Conservation (phyloP, 2,797 vertebrate genomes). For the Peromyscus aztecus region DNA sequence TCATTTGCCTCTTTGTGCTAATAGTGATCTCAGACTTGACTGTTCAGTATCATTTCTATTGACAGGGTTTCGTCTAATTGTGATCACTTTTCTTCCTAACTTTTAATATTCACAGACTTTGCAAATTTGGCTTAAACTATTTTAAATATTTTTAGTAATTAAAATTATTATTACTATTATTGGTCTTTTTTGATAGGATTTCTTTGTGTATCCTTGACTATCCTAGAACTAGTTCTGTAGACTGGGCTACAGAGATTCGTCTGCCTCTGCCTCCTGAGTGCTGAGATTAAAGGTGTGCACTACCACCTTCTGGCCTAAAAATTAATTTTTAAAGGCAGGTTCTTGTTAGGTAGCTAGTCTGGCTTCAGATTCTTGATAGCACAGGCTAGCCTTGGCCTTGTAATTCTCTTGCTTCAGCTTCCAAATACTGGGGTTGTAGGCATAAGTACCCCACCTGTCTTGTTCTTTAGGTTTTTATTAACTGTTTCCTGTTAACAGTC, state of each 20-base stretch:
- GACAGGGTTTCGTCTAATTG: background rate
- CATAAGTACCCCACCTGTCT: background rate
- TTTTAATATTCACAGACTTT: constrained; percentile 35
- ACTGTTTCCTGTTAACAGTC: background rate
- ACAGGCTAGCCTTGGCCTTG: background rate
- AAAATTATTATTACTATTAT: background rate
- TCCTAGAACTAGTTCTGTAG: background rate
- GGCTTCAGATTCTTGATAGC: background rate
- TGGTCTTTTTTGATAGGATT: background rate
- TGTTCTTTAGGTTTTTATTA: constrained; percentile 1
- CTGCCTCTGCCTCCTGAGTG: background rate
- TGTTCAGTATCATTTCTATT: constrained; percentile 32
- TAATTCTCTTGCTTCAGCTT: background rate
- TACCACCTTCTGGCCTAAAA: background rate
- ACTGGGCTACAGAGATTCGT: background rate
- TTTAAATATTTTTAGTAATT: constrained; percentile 18
- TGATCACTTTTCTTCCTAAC: background rate
- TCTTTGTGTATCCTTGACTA: background rate
- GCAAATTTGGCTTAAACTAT: constrained; percentile 7
- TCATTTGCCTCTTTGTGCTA: constrained; percentile 6
- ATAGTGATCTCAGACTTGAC: constrained; percentile 10
- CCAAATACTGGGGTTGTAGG: background rate
- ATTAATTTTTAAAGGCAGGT: background rate
- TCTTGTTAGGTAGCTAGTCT: background rate
- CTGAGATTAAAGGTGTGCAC: background rate